These are phyloP conservation scores for Conopomorpha cramerella DNA, from an alignment of 1,140 invertebrate species.

Conservation along the genomic window DNA sequence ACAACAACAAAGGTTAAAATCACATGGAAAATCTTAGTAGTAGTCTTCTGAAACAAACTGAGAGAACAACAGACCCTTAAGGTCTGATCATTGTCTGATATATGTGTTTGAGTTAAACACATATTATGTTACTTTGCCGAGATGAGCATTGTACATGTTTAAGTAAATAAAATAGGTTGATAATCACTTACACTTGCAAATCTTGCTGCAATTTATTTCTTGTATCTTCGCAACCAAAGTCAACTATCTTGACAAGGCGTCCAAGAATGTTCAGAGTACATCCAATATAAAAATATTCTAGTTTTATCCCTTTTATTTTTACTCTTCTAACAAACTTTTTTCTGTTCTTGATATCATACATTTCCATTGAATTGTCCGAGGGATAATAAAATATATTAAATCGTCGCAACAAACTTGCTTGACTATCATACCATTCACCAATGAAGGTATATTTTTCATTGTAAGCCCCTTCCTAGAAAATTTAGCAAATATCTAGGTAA, in stretches of 20 bases:
- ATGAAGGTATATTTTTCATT: conserved; percentile 65
- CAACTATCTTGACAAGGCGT: conserved; percentile 75
- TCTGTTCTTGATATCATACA: conserved; percentile 79
- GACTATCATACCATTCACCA: conserved; percentile 83
- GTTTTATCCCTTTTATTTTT: conserved; percentile 68
- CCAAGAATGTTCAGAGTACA: conserved; percentile 78
- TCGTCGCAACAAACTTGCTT: conserved; percentile 70
- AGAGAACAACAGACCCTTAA: too few species aligned
- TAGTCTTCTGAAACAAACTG: too few species aligned
- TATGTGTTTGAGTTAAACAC: too few species aligned
- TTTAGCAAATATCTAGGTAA: too few species aligned
- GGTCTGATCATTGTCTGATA: too few species aligned
- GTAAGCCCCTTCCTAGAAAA: conserved; percentile 43
- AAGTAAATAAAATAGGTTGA: conserved; percentile 3
- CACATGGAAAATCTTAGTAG: too few species aligned
- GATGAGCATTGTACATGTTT: neutral
- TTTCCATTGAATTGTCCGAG: conserved; percentile 74
- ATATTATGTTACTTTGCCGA: too few species aligned
- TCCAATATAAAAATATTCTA: conserved; percentile 77
- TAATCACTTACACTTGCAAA: conserved; percentile 63
- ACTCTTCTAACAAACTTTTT: conserved; percentile 77
- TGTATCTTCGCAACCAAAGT: conserved; percentile 75
- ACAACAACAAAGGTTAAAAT: too few species aligned
- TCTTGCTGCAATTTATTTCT: conserved; percentile 63
- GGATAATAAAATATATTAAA: conserved; percentile 79